Evolutionary conservation across 2,113 vertebrate species (phyloP), one percentile per base, ranked within the genome.

Genomic region (Pogona vitticeps): DNA sequence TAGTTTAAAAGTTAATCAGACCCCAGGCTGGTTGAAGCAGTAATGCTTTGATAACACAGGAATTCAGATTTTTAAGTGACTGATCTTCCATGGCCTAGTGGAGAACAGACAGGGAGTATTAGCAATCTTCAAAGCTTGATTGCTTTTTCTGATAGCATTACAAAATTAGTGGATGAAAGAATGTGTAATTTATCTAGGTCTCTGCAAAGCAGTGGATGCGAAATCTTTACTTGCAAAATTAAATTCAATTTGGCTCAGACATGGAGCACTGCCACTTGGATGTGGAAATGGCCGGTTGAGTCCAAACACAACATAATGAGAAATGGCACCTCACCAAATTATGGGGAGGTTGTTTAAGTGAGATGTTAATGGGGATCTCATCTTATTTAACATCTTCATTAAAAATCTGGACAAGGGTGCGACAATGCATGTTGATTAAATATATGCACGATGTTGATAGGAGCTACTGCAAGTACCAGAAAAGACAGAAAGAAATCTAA

Each of bases 341-440:
- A 89, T 67, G 90, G 89, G 91, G 93, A 91, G 93, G 86, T 76
- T 88, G 86, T 86, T 89, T 33, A 92, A 15, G 52, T 52, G 86
- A 82, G 88, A 83, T 87, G 89, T 94, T 90, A 89, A 52, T 73
- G 87, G 94, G 93, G 93, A 89, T 92, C 90, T 90, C 88, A 88
- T 92, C 7, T 94, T 92, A 93, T 91, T 95, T 95, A 96, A 94
- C 65, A 90, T 93, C 95, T 95, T 96, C 93, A 95, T 95, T 95
- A 95, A 94, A 80, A 93, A 93, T 88, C 93, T 94, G 92, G 88
- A 95, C 92, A 89, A 93, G 91, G 94, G 94, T 92, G 93, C 93
- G 90, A 94, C 95, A 88, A 89, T 94, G 88, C 92, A 78, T 87
- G 88, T 95, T 95, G 95, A 96, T 96, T 94, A 96, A 93, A 95